Percentiles rank a stretch among this genome's conserved stretches.
These are phyloP conservation scores for Haemorhous mexicanus DNA, from an alignment of 2,113 vertebrate species.

Conservation along the genomic window DNA sequence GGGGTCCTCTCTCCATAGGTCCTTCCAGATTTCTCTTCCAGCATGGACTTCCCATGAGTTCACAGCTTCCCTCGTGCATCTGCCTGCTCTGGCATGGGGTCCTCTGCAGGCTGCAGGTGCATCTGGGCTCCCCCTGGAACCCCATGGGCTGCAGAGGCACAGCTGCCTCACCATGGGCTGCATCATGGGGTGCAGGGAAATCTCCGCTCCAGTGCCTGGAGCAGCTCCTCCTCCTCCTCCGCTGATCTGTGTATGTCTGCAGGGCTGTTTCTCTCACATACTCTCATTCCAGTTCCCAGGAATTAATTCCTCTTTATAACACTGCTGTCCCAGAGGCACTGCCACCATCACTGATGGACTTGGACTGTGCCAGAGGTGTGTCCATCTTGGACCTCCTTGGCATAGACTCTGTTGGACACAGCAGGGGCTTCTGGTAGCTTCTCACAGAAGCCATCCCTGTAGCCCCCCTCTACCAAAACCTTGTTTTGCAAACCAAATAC, in stretches of 20 bases:
- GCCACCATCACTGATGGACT: background rate
- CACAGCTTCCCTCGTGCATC: background rate
- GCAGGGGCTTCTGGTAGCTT: background rate
- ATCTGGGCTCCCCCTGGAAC: background rate
- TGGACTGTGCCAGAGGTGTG: accelerated
- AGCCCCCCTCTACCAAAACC: background rate
- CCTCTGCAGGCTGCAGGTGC: background rate
- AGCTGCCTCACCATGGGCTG: too few relatives aligned
- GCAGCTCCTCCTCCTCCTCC: background rate
- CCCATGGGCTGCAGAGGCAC: background rate
- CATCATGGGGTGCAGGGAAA: background rate
- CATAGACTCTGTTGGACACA: accelerated
- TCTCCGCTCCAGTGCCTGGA: accelerated
- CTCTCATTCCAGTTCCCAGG: background rate
- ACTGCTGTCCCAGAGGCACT: background rate
- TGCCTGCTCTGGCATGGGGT: accelerated
- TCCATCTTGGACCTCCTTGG: background rate
- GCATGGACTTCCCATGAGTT: background rate
- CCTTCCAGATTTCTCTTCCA: background rate
- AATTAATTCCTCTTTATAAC: background rate
- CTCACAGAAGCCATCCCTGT: background rate
- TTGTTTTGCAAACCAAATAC: background rate
- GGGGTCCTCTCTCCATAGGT: background rate
- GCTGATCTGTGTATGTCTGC: background rate
- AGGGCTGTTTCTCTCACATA: background rate